A percentile compares a stretch with the other conserved stretches of the same genome.
Evolutionary conservation across 2,797 vertebrate genomes (phyloP).

Genomic region (Myiotriccus ornatus): DNA sequence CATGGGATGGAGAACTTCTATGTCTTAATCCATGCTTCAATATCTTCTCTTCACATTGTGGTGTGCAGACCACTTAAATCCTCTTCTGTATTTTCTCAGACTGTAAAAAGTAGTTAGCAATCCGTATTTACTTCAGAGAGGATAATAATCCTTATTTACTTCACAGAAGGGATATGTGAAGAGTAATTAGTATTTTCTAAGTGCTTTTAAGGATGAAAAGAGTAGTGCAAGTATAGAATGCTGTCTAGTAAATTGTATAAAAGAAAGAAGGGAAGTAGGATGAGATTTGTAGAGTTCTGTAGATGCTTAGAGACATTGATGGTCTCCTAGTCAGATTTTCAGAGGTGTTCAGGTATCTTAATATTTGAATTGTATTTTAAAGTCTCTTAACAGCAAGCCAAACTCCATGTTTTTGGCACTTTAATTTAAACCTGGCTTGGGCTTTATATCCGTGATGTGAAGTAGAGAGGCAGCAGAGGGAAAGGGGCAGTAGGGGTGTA

Average conservation of each 20-base stretch:
- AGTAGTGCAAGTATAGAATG: background rate
- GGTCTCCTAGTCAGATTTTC: background rate
- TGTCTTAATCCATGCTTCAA: background rate
- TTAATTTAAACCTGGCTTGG: background rate
- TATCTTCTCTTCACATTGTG: background rate
- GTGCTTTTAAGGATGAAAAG: slow-evolving; percentile 27
- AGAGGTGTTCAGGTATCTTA: background rate
- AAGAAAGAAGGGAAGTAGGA: background rate
- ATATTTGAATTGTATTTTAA: background rate
- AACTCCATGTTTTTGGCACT: background rate
- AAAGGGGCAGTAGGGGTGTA: background rate
- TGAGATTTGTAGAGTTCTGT: background rate
- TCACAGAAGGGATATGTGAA: slow-evolving; percentile 15
- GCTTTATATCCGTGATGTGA: background rate
- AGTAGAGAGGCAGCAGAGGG: background rate
- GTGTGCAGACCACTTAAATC: background rate
- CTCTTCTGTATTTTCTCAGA: background rate
- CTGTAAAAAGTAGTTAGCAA: slow-evolving; percentile 9
- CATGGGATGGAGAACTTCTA: background rate
- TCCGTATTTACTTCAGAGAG: slow-evolving; percentile 26
- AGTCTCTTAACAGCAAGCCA: background rate
- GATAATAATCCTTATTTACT: slow-evolving; percentile 29
- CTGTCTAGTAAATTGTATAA: background rate
- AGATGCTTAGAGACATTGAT: background rate
- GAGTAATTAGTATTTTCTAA: slow-evolving; percentile 42